Percentiles rank a stretch among this genome's conserved stretches.
These are phyloP conservation scores for Epizoanthus stellaris DNA, from an alignment of 92 coral and sea anemone species.

Conservation along the genomic window DNA sequence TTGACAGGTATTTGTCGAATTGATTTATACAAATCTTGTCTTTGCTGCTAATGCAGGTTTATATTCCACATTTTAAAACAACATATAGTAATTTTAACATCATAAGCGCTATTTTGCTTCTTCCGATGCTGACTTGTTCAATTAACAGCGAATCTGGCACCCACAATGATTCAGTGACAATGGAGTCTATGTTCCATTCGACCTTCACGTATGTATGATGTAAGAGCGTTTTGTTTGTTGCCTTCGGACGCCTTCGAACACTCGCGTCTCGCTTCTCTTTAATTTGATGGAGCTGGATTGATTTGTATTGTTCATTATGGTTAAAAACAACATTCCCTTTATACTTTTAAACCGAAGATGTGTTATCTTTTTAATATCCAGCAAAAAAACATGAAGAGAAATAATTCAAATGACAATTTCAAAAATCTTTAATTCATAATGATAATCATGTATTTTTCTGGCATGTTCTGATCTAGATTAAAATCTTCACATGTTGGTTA, in stretches of 20 bases:
- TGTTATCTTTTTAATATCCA: no score
- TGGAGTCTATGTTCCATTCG: neutral
- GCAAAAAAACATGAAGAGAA: no score
- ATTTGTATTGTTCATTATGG: no score
- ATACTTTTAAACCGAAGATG: no score
- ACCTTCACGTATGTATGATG: neutral
- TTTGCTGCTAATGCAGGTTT: neutral
- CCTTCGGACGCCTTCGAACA: neutral
- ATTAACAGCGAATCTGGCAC: neutral
- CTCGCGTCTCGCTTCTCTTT: neutral
- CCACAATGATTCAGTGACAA: no score
- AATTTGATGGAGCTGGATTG: no score
- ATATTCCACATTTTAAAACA: neutral
- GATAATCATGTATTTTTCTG: neutral
- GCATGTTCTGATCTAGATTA: neutral
- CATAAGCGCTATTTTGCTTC: no score
- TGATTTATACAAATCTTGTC: neutral
- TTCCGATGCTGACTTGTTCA: neutral
- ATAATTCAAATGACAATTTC: neutral
- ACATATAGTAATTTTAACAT: no score
- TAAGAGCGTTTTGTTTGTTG: constrained; percentile 30
- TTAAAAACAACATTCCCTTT: no score
- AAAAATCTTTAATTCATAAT: neutral
- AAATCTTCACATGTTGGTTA: neutral
- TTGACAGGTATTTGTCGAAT: constrained; percentile 21